Percentiles rank a stretch among this genome's conserved stretches.
Conservation (phyloP, 30 jellyfish, hydroid and myxozoan genomes). For the Phacellophora camtschatica region DNA sequence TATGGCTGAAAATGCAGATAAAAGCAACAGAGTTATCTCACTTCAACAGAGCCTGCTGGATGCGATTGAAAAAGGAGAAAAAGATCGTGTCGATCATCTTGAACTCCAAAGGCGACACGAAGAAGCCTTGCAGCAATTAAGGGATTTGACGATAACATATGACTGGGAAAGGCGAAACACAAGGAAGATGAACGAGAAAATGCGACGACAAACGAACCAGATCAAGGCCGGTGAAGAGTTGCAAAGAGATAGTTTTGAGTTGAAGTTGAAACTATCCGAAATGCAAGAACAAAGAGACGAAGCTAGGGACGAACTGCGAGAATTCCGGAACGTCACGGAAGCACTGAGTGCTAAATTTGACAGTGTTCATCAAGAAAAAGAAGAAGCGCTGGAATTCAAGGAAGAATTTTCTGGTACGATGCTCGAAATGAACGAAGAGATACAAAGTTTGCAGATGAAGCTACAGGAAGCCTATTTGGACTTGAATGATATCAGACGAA, state of each 20-base stretch:
- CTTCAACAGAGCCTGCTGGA: conserved; percentile 65
- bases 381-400: conserved; percentile 34
- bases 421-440: conserved; percentile 35
- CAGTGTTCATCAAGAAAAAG: conserved; percentile 70
- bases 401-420: conserved; percentile 53
- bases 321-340: conserved; percentile 78
- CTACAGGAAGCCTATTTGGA: conserved; percentile 49
- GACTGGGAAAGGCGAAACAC: conserved; percentile 83
- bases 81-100: conserved; percentile 3
- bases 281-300: conserved; percentile 74
- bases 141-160: conserved; percentile 84
- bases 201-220: conserved; percentile 65
- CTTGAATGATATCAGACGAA: conserved; percentile 44
- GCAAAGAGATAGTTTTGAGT: conserved; percentile 63
- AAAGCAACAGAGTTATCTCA: conserved; percentile 56
- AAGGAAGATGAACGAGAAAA: conserved; percentile 65
- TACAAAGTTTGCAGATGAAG: conserved; percentile 18
- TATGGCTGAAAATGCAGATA: conserved; percentile 66
- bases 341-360: conserved; percentile 78
- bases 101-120: conserved; percentile 75
- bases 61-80: conserved; percentile 59
- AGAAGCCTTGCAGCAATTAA: conserved; percentile 60
- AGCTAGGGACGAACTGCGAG: conserved; percentile 63
- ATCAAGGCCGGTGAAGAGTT: conserved; percentile 59
- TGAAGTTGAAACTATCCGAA: conserved; percentile 68